Conservation (phyloP, 2,888 invertebrate genomes). For the Stomorhina lunata region DNA sequence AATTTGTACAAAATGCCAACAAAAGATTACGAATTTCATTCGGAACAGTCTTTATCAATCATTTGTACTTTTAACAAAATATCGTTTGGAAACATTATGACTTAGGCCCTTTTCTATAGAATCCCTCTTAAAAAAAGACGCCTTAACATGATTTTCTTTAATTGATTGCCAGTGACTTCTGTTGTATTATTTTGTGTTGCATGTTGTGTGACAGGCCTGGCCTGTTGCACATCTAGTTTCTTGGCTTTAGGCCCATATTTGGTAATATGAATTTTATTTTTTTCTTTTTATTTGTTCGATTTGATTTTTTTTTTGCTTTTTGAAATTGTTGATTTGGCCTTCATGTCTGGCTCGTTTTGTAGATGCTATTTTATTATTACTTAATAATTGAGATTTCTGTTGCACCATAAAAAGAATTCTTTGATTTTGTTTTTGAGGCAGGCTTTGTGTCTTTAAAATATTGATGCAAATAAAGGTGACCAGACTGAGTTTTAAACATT, state of each 20-base stretch:
- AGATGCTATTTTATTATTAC: constrained; percentile 35
- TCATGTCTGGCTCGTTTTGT: constrained; percentile 35
- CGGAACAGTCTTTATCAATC: too few relatives aligned
- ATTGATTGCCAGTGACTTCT: constrained; percentile 64
- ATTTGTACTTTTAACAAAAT: too few relatives aligned
- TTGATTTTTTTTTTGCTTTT: background rate
- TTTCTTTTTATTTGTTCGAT: background rate
- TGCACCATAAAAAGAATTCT: constrained; percentile 41
- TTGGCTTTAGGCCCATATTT: constrained; percentile 61
- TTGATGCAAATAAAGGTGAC: background rate
- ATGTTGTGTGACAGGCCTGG: constrained; percentile 32
- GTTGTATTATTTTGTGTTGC: constrained; percentile 52
- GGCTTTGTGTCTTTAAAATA: background rate
- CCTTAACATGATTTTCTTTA: constrained; percentile 61
- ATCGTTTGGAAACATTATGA: too few relatives aligned
- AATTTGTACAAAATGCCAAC: too few relatives aligned
- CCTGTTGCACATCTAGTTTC: constrained; percentile 49
- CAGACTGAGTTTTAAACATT: too few relatives aligned
- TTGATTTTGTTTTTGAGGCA: constrained; percentile 17
- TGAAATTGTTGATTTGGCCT: constrained; percentile 44
- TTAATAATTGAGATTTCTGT: constrained; percentile 56
- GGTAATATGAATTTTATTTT: constrained; percentile 21
- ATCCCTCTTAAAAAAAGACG: constrained; percentile 32
- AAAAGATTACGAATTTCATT: too few relatives aligned
- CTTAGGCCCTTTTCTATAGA: too few relatives aligned